Evolutionary conservation across 2,888 invertebrate species (phyloP), one percentile per base, ranked within the genome.

Genomic region (Mesorhabditis sp.): DNA sequence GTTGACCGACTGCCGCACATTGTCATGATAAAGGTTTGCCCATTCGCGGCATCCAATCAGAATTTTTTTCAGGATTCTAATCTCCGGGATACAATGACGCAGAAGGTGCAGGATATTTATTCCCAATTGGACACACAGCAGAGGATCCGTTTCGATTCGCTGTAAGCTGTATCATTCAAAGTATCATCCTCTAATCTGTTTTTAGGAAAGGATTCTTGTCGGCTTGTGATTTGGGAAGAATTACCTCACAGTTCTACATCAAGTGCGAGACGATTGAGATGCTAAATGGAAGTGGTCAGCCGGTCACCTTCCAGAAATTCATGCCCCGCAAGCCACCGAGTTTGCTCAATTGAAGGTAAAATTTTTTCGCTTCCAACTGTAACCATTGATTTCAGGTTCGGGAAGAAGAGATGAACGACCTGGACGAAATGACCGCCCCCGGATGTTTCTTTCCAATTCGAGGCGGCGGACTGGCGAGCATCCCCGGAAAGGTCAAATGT

Each of bases 221-320:
- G 62, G 71, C 88, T 4, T 88, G 88, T 69, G 94, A 97, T 87
- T 89, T 95, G 76, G 98, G 98, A 0, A 90, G 98, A 69, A 97
- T 94, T 13, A 95, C 98, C 0, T 95, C 95, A 85, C 94, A 96
- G 87, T 98, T 92, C 88, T 99, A 99, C 87, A 93, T 99, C 73
- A 96, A 95, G 75, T 92, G 93, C 86, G 93, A 94, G 80, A 97
- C 97, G 0, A 92, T 98, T 80, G 92, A 94, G 86, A 68, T 79
- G 72, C 65, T 85, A 63, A 79, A 81, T 63, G 75, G 76, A 62
- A 74, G 75, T 43, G 76, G 76, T 43, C 71, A 62, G 50, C 15
- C 41, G 43, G n/a, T 43, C 68, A 63, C 10, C 87, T 72, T 79
- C 63, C 90, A 90, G 70, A 90, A 91, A 4, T 71, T 74, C 70